Conservation (phyloP, 2,113 vertebrate genomes). For the Thamnaconus septentrionalis region DNA sequence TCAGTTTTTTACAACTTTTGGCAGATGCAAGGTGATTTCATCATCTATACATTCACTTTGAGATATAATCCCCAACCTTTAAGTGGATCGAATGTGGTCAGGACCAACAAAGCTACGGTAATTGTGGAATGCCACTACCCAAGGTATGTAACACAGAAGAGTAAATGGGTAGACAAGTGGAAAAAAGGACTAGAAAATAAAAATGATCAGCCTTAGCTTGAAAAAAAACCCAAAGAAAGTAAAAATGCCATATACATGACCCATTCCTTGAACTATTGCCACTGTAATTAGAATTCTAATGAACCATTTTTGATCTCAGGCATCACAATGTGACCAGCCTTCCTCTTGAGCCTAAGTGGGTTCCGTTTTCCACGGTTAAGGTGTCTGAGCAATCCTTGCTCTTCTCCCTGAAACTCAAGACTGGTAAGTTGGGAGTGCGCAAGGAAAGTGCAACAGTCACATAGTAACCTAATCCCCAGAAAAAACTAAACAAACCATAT, state of each 20-base stretch:
- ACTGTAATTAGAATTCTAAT: background rate
- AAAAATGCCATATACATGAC: too few species aligned
- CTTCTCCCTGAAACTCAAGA: conserved; percentile 71
- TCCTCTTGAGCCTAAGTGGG: conserved; percentile 63
- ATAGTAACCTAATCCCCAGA: background rate
- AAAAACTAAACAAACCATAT: too few species aligned
- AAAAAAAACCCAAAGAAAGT: background rate
- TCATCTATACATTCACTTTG: conserved; percentile 67
- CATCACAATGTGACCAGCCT: conserved; percentile 70
- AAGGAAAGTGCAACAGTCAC: background rate
- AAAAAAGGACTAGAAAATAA: background rate
- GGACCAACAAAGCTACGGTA: conserved; percentile 52
- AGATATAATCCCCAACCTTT: conserved; percentile 52
- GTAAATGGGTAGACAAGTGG: background rate
- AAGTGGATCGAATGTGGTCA: conserved; percentile 40
- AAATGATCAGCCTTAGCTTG: background rate
- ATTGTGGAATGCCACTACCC: conserved; percentile 72
- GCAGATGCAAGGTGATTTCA: conserved; percentile 54
- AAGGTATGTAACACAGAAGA: conserved; percentile 54
- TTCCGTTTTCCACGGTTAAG: conserved; percentile 58
- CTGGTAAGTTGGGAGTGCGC: conserved; percentile 49
- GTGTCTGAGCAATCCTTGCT: conserved; percentile 60
- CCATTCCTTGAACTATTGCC: too few species aligned
- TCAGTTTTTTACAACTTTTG: conserved; percentile 1
- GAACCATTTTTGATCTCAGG: conserved; percentile 45